Conservation (phyloP, 2,797 vertebrate genomes). For the Argentina silus region DNA sequence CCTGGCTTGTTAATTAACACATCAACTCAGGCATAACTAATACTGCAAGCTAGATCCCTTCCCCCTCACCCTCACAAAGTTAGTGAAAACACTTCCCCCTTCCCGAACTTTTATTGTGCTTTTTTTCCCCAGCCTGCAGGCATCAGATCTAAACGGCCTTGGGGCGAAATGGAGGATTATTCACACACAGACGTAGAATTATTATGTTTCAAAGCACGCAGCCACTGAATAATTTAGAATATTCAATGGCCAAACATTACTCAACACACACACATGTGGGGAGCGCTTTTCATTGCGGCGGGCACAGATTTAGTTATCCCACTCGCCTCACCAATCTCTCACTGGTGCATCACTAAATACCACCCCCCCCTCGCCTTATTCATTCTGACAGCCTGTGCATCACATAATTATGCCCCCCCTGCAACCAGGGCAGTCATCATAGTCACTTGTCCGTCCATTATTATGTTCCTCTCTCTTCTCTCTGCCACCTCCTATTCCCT, state of each 20-base stretch:
- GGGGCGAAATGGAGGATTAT: constrained; percentile 60
- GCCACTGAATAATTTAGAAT: constrained; percentile 72
- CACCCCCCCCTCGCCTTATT: constrained; percentile 63
- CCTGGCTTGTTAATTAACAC: constrained; percentile 78
- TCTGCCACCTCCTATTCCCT: background rate
- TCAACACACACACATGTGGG: constrained; percentile 34
- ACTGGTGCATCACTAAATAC: constrained; percentile 69
- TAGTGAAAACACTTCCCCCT: constrained; percentile 1
- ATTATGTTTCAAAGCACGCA: constrained; percentile 72
- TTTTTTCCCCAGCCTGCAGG: constrained; percentile 49
- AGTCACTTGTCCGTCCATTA: constrained; percentile 72
- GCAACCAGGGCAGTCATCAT: constrained; percentile 74
- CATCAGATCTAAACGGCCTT: constrained; percentile 56
- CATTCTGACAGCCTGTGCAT: constrained; percentile 67
- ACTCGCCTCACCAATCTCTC: constrained; percentile 59
- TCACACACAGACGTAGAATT: constrained; percentile 71
- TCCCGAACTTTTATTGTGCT: constrained; percentile 35
- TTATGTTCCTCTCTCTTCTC: constrained; percentile 39
- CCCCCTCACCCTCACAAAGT: constrained; percentile 38
- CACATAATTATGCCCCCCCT: constrained; percentile 76
- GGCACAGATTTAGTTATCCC: constrained; percentile 54
- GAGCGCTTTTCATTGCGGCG: constrained; percentile 31
- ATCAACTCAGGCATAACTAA: constrained; percentile 80
- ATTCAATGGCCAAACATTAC: constrained; percentile 64
- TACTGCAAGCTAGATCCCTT: constrained; percentile 68